Base-by-base conservation (phyloP, 1,140 invertebrate genomes). In the Marisa cornuarietis region DNA sequence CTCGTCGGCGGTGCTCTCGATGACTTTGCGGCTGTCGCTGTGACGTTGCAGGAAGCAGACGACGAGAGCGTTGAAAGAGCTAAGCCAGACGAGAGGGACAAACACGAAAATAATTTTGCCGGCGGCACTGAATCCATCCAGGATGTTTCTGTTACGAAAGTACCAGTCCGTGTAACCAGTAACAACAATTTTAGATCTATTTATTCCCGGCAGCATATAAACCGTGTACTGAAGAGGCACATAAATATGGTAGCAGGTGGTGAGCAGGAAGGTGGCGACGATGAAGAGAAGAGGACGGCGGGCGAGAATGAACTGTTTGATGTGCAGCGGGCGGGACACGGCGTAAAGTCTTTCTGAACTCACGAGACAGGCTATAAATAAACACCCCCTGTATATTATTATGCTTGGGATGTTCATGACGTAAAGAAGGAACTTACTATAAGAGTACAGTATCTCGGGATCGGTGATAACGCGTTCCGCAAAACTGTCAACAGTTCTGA, bases 251-350 rank as follows among this genome's bases (percentile, higher is more conserved):
- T 71, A 71, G 6, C 24, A 24, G 49, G 69, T 31, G 13, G 49
- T 16, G 20, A 51, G 11, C 9, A 71, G 11, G 24, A 31, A 71
- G 8, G 4, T 5, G 20, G 24, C 42, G 26, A 26, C 2, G 31
- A 71, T 49, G 69, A 71, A 71, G 24, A 49, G 69, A 49, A 71
- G 13, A 51, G 69, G 69, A 16, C 20, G 49, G 20, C 69, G 69
- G 20, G 49, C 69, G 14, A 71, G 69, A 49, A 71, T 22, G 69
- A 71, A 71, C 69, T 71, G 5, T 26, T 49, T 26, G 5, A 71
- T 13, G 49, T 71, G 69, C 69, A 71, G 49, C 6, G 69, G 69
- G 0, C 69, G 69, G 69, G 49, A 24, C 3, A 71, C 69, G 22
- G 69, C 69, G 49, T 71, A 71, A 14, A 71, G 69, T 11, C 69